Evolutionary conservation across 2,797 vertebrate genomes (phyloP).

Genomic region (Chrosomus eos): DNA sequence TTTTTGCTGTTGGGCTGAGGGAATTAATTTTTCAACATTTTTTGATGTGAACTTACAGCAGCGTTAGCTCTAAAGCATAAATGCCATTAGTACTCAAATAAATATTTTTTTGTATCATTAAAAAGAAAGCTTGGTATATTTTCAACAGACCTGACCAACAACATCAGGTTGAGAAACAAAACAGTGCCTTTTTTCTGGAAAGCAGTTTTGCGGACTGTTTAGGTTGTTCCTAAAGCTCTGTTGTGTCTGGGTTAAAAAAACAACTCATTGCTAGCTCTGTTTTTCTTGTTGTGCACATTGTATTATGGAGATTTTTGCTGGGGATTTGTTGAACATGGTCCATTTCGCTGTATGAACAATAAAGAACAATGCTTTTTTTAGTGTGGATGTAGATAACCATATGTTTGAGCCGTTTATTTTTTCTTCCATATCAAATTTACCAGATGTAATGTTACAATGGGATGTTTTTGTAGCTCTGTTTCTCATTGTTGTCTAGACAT

Average conservation of each 20-base stretch:
- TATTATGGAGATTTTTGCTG: background rate
- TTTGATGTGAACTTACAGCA: background rate
- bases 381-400: constrained; percentile 24
- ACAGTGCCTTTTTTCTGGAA: constrained; percentile 1
- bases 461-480: constrained; percentile 12
- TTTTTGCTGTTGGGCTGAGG: background rate
- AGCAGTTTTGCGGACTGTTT: background rate
- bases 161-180: background rate
- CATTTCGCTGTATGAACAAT: background rate
- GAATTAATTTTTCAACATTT: background rate
- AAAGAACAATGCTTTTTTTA: constrained; percentile 9
- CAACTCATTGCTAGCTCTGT: background rate
- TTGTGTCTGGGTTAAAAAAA: background rate
- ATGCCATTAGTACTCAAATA: background rate
- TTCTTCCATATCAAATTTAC: constrained; percentile 21
- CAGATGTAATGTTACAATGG: background rate
- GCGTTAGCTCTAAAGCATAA: constrained; percentile 1
- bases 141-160: constrained; percentile 14
- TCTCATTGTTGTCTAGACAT: constrained; percentile 2
- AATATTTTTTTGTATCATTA: background rate
- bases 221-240: constrained; percentile 21
- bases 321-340: constrained; percentile 6
- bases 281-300: background rate
- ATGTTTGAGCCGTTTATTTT: constrained; percentile 26
- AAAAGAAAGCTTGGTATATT: background rate